phyloP scores from a whole-genome alignment of 1,140 invertebrate species.

The Ceratosolen fusciceps region DNA sequence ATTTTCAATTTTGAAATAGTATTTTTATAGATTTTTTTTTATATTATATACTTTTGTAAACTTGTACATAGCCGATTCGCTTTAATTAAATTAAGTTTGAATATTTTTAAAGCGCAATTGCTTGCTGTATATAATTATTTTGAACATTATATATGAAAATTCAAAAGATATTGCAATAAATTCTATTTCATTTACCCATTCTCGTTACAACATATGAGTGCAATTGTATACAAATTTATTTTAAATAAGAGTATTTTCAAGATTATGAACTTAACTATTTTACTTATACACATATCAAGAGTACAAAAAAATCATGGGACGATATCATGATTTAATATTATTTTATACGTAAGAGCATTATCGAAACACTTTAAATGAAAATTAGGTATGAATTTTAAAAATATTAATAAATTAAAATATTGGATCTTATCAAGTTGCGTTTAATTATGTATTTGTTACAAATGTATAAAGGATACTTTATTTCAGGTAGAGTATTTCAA shows the following conservation, averaged over 20 bases:
- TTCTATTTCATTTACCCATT: neutral
- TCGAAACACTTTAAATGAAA: neutral
- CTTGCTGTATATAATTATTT: neutral
- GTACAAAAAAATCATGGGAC: neutral
- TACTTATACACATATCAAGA: neutral
- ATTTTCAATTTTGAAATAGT: neutral
- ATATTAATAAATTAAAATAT: conserved; percentile 1
- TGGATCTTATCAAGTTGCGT: neutral
- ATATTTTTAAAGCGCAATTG: neutral
- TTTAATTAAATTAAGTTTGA: neutral
- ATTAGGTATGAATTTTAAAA: neutral
- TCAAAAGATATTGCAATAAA: neutral
- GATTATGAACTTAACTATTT: neutral
- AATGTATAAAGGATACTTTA: neutral
- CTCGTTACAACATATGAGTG: neutral
- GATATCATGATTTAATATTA: neutral
- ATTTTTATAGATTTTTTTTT: neutral
- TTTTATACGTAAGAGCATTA: neutral
- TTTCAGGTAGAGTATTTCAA: conserved; percentile 4
- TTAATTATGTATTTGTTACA: neutral
- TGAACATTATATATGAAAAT: neutral
- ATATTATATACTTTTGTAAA: no score
- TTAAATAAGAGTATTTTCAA: neutral
- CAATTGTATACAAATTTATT: neutral
- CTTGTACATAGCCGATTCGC: neutral